Evolutionary conservation across 1,140 invertebrate genomes (phyloP), one percentile per base, ranked within the genome.

Genomic region (Drosophila mauritiana): DNA sequence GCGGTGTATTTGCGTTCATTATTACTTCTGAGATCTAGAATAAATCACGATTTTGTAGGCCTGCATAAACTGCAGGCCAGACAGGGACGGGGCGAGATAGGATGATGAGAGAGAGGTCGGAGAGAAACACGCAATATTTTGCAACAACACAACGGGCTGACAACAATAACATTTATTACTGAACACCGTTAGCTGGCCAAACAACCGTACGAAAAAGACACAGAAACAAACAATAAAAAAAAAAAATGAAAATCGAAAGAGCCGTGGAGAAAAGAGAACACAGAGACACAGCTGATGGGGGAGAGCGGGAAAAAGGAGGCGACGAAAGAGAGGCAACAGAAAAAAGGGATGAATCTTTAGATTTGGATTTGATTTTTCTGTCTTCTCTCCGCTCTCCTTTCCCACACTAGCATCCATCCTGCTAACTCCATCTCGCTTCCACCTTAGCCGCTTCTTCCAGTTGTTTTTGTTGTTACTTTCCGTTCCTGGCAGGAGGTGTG

Each of bases 321-420:
- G 15, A 51, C 13, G 15, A 15, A 31, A 51, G 49, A n/a, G 27
- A 52, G 49, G 12, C n/a, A 20, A 15, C 15, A 13, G 59, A 36
- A 52, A 52, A 62, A 68, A 68, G 64, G 64, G 64, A 68, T 68
- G 64, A 68, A 68, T 68, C 61, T 52, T 36, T 65, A 20, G 31
- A 65, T 69, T 86, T 86, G 86, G 74, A 75, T 73, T 83, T 70
- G 20, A 17, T 45, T 45, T 43, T 20, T 56, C 67, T 40, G 58
- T 34, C 12, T 20, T 43, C 37, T 68, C 64, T 31, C 8, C 48
- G 7, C 15, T 49, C 12, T 11, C 49, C 48, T 2, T 8, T 8
- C n/a, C 20, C 17, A 4, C 31, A 8, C 31, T 31, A 8, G 31
- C 31, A 31, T 31, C 31, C 31, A 31, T 31, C 15, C 3, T 0